These are phyloP conservation scores for Asobara japonica DNA, from an alignment of 1,140 invertebrate genomes.

Conservation along the genomic window DNA sequence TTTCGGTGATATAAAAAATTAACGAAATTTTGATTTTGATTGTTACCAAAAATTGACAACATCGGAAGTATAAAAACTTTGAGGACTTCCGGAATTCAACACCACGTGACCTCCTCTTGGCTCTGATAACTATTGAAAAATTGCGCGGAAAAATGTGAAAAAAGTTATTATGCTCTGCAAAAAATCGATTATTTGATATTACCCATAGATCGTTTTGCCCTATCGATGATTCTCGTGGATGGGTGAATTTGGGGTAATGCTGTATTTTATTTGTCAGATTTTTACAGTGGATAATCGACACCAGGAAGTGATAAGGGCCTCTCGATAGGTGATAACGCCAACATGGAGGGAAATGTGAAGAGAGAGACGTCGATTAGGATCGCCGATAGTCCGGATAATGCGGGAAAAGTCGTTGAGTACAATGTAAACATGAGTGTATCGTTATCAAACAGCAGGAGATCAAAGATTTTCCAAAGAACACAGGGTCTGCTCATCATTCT, in stretches of 20 bases:
- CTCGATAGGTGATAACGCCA: neutral
- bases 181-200: too few species aligned
- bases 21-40: too few species aligned
- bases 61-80: too few species aligned
- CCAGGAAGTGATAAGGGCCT: neutral
- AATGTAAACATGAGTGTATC: conserved; percentile 55
- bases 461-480: conserved; percentile 46
- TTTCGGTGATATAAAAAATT: too few species aligned
- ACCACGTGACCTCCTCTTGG: too few species aligned
- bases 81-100: too few species aligned
- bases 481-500: conserved; percentile 38
- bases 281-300: neutral
- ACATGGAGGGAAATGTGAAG: conserved; percentile 19
- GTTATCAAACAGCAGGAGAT: conserved; percentile 45
- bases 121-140: neutral
- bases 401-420: conserved; percentile 50
- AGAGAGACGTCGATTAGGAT: conserved; percentile 35
- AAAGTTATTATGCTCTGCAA: too few species aligned
- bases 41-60: too few species aligned
- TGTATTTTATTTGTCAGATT: conserved; percentile 11
- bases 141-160: neutral
- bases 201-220: neutral
- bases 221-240: neutral
- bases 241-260: neutral
- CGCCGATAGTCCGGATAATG: conserved; percentile 29